Conservation (phyloP, 92 coral and sea anemone genomes). For the Heliopora coerulea region DNA sequence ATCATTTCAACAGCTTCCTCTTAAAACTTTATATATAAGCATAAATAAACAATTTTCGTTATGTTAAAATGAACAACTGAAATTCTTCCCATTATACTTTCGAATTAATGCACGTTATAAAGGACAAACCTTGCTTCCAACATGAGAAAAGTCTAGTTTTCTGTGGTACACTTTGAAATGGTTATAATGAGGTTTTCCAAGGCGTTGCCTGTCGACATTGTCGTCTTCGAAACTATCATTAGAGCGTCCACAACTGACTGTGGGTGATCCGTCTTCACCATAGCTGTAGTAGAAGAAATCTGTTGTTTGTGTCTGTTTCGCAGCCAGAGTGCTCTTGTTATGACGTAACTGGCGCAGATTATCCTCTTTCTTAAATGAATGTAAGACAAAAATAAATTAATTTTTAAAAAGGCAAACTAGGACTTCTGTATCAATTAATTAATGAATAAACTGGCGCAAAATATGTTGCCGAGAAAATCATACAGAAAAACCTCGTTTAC, state of each 20-base stretch:
- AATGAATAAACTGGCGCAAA: too few species aligned
- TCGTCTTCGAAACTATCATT: slow-evolving; percentile 9
- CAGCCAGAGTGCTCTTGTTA: not conserved
- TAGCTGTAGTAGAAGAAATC: not conserved
- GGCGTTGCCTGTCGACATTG: not conserved
- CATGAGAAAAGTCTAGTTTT: slow-evolving; percentile 34
- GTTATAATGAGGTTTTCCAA: slow-evolving; percentile 16
- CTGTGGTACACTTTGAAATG: slow-evolving; percentile 26
- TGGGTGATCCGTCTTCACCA: not conserved
- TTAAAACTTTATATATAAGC: too few species aligned
- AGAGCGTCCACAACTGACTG: not conserved
- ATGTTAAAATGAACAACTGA: too few species aligned
- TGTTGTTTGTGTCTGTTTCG: slow-evolving; percentile 19
- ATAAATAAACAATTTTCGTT: too few species aligned
- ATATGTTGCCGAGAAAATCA: too few species aligned
- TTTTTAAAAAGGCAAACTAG: too few species aligned
- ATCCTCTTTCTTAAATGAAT: not conserved
- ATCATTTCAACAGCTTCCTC: too few species aligned
- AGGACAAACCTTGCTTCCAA: slow-evolving; percentile 23
- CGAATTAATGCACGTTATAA: not conserved
- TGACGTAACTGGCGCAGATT: not conserved
- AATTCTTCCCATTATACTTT: too few species aligned
- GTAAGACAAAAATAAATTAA: not conserved
- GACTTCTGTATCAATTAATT: too few species aligned
- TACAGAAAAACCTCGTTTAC: too few species aligned